Base-by-base conservation (phyloP, 2,113 vertebrate genomes). In the Misgurnus anguillicaudatus region DNA sequence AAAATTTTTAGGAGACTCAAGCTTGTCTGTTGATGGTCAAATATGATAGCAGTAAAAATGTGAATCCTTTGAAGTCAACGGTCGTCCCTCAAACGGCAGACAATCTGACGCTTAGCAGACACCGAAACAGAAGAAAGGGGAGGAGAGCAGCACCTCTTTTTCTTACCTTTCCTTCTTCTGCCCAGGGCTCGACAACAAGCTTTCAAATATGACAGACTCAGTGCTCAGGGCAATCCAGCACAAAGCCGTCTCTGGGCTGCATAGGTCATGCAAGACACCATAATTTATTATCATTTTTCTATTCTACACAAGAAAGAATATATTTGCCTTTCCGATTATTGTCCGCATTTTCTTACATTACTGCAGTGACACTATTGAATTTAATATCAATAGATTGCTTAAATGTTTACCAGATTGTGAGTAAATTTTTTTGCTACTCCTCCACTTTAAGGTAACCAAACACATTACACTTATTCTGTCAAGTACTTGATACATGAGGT, bases 201-300 rank as follows among this genome's bases (percentile, higher is more conserved):
- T n/a, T 86, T 89, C 87, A 90, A 89, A 90, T 87, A 87, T 90
- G 90, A 91, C 89, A 89, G 80, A 85, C 83, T 89, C 85, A 90
- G 89, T 86, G 87, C 85, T 88, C 85, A 77, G 86, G 89, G 87
- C 84, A 78, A 19, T 80, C 78, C 74, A 38, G 78, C 79, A 86
- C 83, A 86, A 87, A 82, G 82, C 64, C 83, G 60, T 62, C 58
- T 48, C 13, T 36, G 13, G 74, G n/a, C n/a, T n/a, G n/a, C n/a
- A n/a, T n/a, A n/a, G 86, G 88, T 90, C 85, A 88, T 7, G 51
- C 64, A 86, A 78, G 78, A 82, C 83, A 64, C 81, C 5, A 6
- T 24, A 48, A 45, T 69, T 63, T 63, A 71, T 5, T 47, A 21
- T 57, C 71, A 53, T 55, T 55, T 8, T 31, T 47, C n/a, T 53